A percentile compares a stretch with the other conserved stretches of the same genome.
Conservation (phyloP, 1,140 invertebrate species). For the Bombus waltoni region DNA sequence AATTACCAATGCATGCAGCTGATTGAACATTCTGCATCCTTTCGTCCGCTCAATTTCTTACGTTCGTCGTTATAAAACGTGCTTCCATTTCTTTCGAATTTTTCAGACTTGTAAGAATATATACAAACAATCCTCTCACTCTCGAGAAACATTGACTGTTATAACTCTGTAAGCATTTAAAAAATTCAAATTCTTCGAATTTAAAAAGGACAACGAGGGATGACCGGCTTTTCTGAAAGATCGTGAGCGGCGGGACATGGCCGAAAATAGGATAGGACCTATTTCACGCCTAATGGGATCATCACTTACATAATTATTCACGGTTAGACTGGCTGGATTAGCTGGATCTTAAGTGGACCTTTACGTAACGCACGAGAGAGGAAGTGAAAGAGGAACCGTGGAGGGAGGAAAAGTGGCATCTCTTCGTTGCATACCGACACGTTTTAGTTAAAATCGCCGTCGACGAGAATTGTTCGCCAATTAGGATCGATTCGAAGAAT, state of each 20-base stretch:
- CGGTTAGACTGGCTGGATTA: slow-evolving; percentile 57
- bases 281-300: slow-evolving; percentile 62
- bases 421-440: slow-evolving; percentile 46
- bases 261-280: slow-evolving; percentile 56
- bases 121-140: too few species aligned
- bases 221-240: not conserved
- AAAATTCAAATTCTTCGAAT: not conserved
- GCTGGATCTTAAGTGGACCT: slow-evolving; percentile 45
- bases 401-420: slow-evolving; percentile 37
- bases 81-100: too few species aligned
- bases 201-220: too few species aligned
- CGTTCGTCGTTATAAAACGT: not conserved
- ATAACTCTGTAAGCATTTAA: too few species aligned
- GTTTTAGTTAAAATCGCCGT: slow-evolving; percentile 29
- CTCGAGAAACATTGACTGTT: not conserved
- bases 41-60: not conserved
- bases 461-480: slow-evolving; percentile 28
- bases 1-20: too few species aligned
- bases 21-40: not conserved
- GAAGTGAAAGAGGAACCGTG: slow-evolving; percentile 60
- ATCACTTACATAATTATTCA: slow-evolving; percentile 65
- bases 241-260: not conserved
- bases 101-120: not conserved
- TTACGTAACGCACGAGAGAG: slow-evolving; percentile 55
- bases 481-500: slow-evolving; percentile 36